These are phyloP conservation scores for Daphoenositta chrysoptera DNA, from an alignment of 2,113 vertebrate species.

Conservation along the genomic window DNA sequence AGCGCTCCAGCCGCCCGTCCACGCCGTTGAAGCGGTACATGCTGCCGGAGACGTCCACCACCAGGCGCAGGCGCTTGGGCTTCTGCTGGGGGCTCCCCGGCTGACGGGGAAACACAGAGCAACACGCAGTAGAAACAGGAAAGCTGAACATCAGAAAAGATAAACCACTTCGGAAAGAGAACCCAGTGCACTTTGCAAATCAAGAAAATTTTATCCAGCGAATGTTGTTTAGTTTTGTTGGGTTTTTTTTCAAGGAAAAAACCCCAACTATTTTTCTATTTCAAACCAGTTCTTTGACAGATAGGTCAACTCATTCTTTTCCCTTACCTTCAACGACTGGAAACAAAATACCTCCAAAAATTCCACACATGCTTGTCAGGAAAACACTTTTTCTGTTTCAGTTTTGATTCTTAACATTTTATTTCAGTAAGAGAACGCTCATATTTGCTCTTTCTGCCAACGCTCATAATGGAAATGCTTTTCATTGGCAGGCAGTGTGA, in stretches of 20 bases:
- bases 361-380: neutral
- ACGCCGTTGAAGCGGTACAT: constrained; percentile 98
- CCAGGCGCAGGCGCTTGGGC: constrained; percentile 86
- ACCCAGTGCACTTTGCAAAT: rapidly evolving
- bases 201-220: neutral
- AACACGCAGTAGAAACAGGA: neutral
- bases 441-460: neutral
- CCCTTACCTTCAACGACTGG: neutral
- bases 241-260: neutral
- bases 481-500: neutral
- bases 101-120: constrained; percentile 57
- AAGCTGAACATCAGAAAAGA: neutral
- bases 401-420: neutral
- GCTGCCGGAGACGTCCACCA: constrained; percentile 92
- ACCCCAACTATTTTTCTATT: neutral
- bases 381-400: neutral
- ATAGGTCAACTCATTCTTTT: neutral
- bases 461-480: neutral
- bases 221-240: neutral
- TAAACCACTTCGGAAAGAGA: neutral
- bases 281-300: neutral
- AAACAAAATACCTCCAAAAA: neutral
- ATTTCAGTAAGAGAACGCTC: neutral
- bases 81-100: constrained; percentile 90
- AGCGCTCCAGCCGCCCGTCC: constrained; percentile 89